A percentile compares a stretch with the other conserved stretches of the same genome.
These are phyloP conservation scores for Podarcis cretensis DNA, from an alignment of 2,113 vertebrate species.

Conservation along the genomic window DNA sequence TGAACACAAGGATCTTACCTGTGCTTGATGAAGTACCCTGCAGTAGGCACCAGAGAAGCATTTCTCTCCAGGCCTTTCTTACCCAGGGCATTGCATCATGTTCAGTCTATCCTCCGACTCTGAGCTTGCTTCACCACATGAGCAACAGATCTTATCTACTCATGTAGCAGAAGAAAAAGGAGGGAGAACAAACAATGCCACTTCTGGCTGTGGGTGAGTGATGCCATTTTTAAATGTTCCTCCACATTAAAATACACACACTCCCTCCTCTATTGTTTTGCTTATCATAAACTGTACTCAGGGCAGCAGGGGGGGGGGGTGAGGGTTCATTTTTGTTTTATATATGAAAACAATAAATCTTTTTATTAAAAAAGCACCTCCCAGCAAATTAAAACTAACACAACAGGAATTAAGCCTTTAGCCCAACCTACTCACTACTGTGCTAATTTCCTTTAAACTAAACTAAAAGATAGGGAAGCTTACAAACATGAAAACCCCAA, in stretches of 20 bases:
- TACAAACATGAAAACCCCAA: not conserved
- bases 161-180: not conserved
- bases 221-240: not conserved
- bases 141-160: not conserved
- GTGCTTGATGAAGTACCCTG: not conserved
- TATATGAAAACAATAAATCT: no score
- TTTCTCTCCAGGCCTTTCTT: accelerated
- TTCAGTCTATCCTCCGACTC: not conserved
- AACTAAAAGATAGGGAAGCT: not conserved
- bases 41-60: accelerated
- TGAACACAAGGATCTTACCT: not conserved
- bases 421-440: not conserved
- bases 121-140: not conserved
- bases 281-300: no score
- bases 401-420: not conserved
- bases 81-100: not conserved
- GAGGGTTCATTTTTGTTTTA: no score
- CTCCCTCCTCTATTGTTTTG: no score
- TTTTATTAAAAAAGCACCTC: not conserved
- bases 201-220: not conserved
- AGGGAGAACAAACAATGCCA: not conserved
- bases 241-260: no score
- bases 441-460: not conserved
- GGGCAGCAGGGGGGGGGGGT: no score
- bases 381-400: not conserved